Base-by-base conservation (phyloP, 2,113 vertebrate species). In the Grallaria varia region DNA sequence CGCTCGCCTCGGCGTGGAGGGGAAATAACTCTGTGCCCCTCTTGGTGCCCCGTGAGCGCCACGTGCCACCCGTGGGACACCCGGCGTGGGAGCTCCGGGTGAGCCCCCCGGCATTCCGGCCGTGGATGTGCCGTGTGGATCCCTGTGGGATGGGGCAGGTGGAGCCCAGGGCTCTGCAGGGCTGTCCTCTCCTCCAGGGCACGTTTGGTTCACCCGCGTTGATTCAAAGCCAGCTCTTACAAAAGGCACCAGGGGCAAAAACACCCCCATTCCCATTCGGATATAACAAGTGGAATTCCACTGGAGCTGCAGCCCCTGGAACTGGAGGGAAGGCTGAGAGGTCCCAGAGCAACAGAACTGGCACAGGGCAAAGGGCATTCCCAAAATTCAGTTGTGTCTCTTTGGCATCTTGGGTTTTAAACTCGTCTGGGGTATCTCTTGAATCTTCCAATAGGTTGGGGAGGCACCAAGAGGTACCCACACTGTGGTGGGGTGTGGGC, bases 261-360 rank as follows among this genome's bases (percentile, higher is more conserved):
- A 8, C 7, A 1, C 22, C 24, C 78, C 62, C 3, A 0, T 42
- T 73, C 10, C 45, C 15, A 1, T 7, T 21, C 12, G 1, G 30
- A 8, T 0, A 8, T 0, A 6, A 20, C 37, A 0, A 8, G 56
- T 8, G 8, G 7, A 27, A 45, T 56, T 0, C 10, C 8, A 18
- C 42, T 9, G 58, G 68, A 39, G 30, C 79, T 27, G 44, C 24
- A 11, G 45, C 23, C 30, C 28, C 30, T 0, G 60, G 44, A 37
- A 14, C 12, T 1, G 9, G 44, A 73, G 37, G 0, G 15, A 37
- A 30, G 52, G 17, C 50, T 4, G 0, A 6, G 28, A 50, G 69
- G 50, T 40, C 24, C 52, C 68, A 2, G 47, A 4, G 5, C 37
- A 22, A 1, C 8, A 2, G 20, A 5, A 37, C 27, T 25, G 3